Evolutionary conservation across 2,888 invertebrate genomes (phyloP), one percentile per base, ranked within the genome.

Genomic region (Lithophane ornitopus): DNA sequence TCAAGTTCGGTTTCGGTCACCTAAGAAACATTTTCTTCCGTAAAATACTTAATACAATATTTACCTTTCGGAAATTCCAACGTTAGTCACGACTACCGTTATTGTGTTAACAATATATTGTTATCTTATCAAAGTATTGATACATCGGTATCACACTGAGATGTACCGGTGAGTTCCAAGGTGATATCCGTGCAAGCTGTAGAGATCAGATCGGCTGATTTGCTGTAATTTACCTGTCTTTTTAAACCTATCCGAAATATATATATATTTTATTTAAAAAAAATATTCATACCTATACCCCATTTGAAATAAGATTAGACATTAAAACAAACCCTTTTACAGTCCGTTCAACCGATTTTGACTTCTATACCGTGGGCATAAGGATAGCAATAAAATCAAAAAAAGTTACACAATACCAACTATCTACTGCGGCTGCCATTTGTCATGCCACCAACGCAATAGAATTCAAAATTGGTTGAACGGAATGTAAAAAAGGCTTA

Each of bases 71-170:
- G 26, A 16, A 73, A 68, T 70, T 63, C 67, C 26, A 49, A 14
- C 63, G 66, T 63, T 39, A 76, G 39, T 41, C 56, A 44, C 39
- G n/a, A 12, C 59, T 41, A 56, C 16, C 44, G 66, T 61, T 41
- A 74, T 69, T 44, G 28, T 49, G 28, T 67, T 62, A 74, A 66
- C 73, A 69, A 66, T 71, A 56, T 52, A 59, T 56, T 34, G 3
- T 76, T 84, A 83, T 82, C 82, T 80, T 76, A 84, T 82, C 84
- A 49, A 0, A 44, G 54, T 67, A 79, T 49, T 49, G 49, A n/a
- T 74, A 77, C 34, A 34, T 76, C 52, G 22, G 7, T 76, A 70
- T 63, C 65, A 28, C 44, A 28, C 49, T 22, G 74, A 77, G 77
- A 84, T 74, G 82, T 71, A 59, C 74, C 26, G 14, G 22, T 12